Conservation (phyloP, 2,888 invertebrate species). For the Ennomos erosarius region DNA sequence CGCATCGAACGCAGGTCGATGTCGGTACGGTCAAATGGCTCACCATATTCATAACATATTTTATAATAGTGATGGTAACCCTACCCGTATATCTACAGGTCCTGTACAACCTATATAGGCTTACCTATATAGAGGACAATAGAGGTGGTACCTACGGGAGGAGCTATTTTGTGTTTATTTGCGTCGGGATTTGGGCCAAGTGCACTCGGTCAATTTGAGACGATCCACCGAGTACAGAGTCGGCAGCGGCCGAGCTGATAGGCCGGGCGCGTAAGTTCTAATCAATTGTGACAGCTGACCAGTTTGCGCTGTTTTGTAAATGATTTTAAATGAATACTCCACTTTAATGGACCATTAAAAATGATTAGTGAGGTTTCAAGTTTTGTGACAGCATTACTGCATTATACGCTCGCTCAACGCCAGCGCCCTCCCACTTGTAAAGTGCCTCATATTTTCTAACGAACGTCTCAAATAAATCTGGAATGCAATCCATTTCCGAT, state of each 20-base stretch:
- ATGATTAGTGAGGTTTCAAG: slow-evolving; percentile 18
- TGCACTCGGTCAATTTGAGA: slow-evolving; percentile 73
- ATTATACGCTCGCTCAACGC: too few species aligned
- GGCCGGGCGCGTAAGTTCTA: slow-evolving; percentile 31
- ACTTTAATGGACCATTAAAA: slow-evolving; percentile 25
- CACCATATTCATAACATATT: not conserved
- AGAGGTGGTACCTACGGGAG: slow-evolving; percentile 51
- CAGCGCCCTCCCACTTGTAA: too few species aligned
- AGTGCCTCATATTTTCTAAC: too few species aligned
- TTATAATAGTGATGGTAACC: slow-evolving; percentile 16
- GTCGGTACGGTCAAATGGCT: too few species aligned
- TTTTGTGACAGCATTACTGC: slow-evolving; percentile 2
- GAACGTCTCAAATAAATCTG: too few species aligned
- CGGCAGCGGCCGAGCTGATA: slow-evolving; percentile 13
- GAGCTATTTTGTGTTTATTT: slow-evolving; percentile 71
- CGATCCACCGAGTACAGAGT: slow-evolving; percentile 50
- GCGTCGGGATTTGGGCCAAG: slow-evolving; percentile 76
- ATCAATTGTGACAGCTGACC: slow-evolving; percentile 40
- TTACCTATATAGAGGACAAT: too few species aligned
- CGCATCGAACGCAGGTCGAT: too few species aligned
- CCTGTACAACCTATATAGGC: too few species aligned
- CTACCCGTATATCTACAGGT: too few species aligned
- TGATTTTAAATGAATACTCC: slow-evolving; percentile 17
- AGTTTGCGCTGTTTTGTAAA: slow-evolving; percentile 25
- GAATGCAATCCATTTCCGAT: too few species aligned